Base-by-base conservation (phyloP, 2,888 invertebrate species). In the Bellardia bayeri region DNA sequence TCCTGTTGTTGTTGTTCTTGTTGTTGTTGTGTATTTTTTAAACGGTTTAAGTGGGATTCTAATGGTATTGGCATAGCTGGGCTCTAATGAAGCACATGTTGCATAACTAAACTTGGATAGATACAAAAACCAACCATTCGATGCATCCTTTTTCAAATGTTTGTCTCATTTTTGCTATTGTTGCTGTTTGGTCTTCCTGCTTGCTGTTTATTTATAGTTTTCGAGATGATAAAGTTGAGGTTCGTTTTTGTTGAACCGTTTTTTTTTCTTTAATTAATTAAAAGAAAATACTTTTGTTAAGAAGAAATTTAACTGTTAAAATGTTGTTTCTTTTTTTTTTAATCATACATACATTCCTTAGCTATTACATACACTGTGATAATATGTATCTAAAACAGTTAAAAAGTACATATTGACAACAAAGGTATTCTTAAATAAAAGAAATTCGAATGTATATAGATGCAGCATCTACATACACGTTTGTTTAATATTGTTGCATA, bases 11-110 rank as follows among this genome's bases (percentile, higher is more conserved):
- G 45, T 45, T 45, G 11, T 45, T n/a, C n/a, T n/a, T n/a, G 45
- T 13, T 45, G 45, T 45, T 45, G 11, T 45, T 2, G 13, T 68
- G 58, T 42, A 54, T 81, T 69, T 64, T 51, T 42, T 61, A 64
- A 78, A 80, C 68, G 54, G n/a, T 75, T 85, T 69, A 74, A 80
- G 85, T 80, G 51, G 74, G 69, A 69, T 75, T 81, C 85, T 75
- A 85, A 85, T 85, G 80, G 74, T 85, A 54, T 69, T 74, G 54
- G 58, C 13, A 5, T 37, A 40, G 80, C 33, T 80, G 80, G 66
- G 51, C 58, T 84, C 79, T 85, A 85, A 85, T 85, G 79, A 80
- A 85, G 80, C 80, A 81, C 85, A 85, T 85, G 84, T 85, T 79
- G 84, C 79, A 68, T 74, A 85, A 68, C 74, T 58, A 58, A 84